Evolutionary conservation across 2,888 invertebrate species (phyloP).

Genomic region (Argyresthia goedartella): DNA sequence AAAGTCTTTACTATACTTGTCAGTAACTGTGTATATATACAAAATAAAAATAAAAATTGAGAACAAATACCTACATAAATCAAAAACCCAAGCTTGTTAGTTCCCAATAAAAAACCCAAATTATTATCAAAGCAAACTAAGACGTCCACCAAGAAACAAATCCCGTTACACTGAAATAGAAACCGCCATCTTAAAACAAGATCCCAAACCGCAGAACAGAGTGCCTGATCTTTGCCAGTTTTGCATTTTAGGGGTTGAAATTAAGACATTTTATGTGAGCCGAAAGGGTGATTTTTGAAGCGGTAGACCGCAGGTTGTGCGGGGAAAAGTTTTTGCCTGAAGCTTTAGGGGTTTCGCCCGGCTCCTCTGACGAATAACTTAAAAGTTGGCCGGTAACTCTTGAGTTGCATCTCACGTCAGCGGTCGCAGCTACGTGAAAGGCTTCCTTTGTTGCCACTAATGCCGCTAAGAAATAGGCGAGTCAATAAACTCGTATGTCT

Average conservation of each 20-base stretch:
- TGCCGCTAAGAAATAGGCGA: not conserved
- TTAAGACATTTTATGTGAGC: not conserved
- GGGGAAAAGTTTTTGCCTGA: conserved; percentile 20
- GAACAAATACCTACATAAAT: too few species aligned
- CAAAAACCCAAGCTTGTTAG: too few species aligned
- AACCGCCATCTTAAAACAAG: not conserved
- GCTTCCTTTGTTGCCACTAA: conserved; percentile 11
- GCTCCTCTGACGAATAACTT: conserved; percentile 29
- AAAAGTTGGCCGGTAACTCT: conserved; percentile 22
- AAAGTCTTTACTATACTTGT: too few species aligned
- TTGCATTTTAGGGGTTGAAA: not conserved
- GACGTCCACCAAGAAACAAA: not conserved
- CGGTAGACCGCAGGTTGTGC: conserved; percentile 32
- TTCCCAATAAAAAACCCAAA: too few species aligned
- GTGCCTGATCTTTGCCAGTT: not conserved
- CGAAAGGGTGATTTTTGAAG: conserved; percentile 20
- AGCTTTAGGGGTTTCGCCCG: conserved; percentile 17
- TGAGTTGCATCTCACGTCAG: conserved; percentile 7
- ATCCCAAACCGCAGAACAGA: not conserved
- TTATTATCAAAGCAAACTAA: too few species aligned
- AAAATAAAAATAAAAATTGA: too few species aligned
- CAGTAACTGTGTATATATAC: too few species aligned
- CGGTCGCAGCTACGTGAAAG: conserved; percentile 13
- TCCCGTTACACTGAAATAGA: not conserved
- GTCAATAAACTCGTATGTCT: not conserved